A percentile compares a stretch with the other conserved stretches of the same genome.
These are phyloP conservation scores for Columba guinea DNA, from an alignment of 2,797 vertebrate genomes.

Conservation along the genomic window DNA sequence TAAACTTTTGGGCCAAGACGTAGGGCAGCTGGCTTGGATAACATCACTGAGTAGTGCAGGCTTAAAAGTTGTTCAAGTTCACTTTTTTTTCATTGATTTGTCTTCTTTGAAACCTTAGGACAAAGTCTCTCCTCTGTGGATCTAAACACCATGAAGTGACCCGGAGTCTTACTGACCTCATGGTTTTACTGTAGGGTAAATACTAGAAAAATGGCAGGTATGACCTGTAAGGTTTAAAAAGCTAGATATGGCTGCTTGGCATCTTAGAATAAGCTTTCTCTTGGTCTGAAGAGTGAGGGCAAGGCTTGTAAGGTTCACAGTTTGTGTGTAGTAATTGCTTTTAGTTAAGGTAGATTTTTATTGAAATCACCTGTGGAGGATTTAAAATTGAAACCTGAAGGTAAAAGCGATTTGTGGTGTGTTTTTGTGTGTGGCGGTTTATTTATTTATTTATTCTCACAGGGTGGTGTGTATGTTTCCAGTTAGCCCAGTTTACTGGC, in stretches of 20 bases:
- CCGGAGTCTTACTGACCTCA: background rate
- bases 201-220: background rate
- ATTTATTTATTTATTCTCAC: background rate
- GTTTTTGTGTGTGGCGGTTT: too few species aligned
- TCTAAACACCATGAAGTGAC: background rate
- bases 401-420: background rate
- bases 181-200: background rate
- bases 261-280: background rate
- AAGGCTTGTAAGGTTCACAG: background rate
- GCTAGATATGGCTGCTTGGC: background rate
- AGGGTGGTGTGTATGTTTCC: background rate
- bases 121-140: background rate
- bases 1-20: background rate
- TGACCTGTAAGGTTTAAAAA: background rate
- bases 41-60: accelerated
- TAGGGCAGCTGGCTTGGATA: background rate
- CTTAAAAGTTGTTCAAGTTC: background rate
- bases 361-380: too few species aligned
- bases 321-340: background rate
- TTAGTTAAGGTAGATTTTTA: background rate
- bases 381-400: background rate
- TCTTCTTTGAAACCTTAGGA: background rate
- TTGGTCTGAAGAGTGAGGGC: background rate
- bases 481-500: background rate
- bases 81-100: background rate